Percentiles rank a stretch among this genome's conserved stretches.
Evolutionary conservation across 2,113 vertebrate genomes (phyloP).

Genomic region (Pseudorhombus dupliciocellatus): DNA sequence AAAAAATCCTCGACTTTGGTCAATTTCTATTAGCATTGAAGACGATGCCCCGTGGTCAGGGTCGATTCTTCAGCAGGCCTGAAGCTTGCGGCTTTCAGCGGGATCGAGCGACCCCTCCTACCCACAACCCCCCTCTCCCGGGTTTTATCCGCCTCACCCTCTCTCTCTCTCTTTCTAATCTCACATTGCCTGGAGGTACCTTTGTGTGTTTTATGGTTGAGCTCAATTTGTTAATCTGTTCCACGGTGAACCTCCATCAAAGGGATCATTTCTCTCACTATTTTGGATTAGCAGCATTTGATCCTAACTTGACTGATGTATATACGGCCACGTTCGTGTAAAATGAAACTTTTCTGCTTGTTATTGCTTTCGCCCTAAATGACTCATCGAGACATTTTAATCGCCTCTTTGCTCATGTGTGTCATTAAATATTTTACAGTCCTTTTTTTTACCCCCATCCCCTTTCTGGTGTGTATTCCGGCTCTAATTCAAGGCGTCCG

Average conservation of each 20-base stretch:
- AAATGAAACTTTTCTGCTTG: conserved; percentile 16
- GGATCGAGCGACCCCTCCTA: neutral
- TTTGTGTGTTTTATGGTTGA: conserved; percentile 30
- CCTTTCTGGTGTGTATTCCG: conserved; percentile 6
- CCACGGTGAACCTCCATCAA: conserved; percentile 28
- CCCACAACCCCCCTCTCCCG: neutral
- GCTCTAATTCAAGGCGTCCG: conserved; percentile 27
- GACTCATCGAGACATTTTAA: conserved; percentile 14
- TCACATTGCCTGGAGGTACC: conserved; percentile 38
- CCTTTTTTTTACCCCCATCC: neutral
- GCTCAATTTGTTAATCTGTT: conserved; percentile 37
- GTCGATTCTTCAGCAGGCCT: conserved; percentile 20
- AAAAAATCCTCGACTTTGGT: neutral
- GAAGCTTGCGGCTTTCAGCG: conserved; percentile 4
- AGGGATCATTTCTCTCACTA: conserved; percentile 27
- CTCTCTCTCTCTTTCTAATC: conserved; percentile 8
- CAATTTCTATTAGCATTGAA: neutral
- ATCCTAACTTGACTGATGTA: conserved; percentile 18
- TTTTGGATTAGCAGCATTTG: conserved; percentile 27
- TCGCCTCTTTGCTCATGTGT: conserved; percentile 11
- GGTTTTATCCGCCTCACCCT: neutral
- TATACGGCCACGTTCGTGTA: neutral
- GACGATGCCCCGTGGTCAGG: neutral
- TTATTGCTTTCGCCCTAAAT: conserved; percentile 10
- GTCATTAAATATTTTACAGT: conserved; percentile 25